Percentiles rank a stretch among this genome's conserved stretches.
Conservation (phyloP, 2,113 vertebrate genomes). For the Apodemus sylvaticus region DNA sequence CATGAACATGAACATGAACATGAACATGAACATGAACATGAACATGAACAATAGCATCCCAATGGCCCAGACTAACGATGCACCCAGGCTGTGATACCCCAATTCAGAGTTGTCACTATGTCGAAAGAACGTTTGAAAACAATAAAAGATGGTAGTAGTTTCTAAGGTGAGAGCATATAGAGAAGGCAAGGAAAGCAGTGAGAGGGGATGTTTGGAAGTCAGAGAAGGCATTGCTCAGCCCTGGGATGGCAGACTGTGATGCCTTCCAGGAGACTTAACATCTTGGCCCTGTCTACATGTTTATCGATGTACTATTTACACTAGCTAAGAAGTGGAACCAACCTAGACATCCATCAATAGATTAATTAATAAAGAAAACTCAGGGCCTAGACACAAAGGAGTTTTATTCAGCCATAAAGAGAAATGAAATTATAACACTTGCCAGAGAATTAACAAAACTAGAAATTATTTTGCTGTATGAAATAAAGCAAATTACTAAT, state of each 20-base stretch:
- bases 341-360: background rate
- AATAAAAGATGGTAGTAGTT: background rate
- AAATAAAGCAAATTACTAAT: background rate
- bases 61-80: rapidly evolving
- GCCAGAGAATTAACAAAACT: background rate
- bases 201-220: background rate
- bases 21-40: rapidly evolving
- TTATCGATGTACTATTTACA: background rate
- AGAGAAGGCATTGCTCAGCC: background rate
- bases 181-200: background rate
- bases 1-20: rapidly evolving
- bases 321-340: background rate
- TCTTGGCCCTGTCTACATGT: background rate
- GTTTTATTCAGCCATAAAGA: background rate
- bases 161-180: background rate
- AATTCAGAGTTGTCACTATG: background rate
- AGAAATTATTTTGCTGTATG: background rate
- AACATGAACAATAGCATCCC: background rate
- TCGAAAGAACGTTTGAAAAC: background rate
- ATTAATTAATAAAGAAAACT: background rate
- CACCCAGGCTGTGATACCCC: background rate
- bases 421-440: background rate
- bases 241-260: rapidly evolving
- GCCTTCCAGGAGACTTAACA: background rate
- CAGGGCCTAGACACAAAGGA: background rate